A percentile compares a stretch with the other conserved stretches of the same genome.
phyloP scores from a whole-genome alignment of 2,888 invertebrate genomes.

The Asteroscopus sphinx region DNA sequence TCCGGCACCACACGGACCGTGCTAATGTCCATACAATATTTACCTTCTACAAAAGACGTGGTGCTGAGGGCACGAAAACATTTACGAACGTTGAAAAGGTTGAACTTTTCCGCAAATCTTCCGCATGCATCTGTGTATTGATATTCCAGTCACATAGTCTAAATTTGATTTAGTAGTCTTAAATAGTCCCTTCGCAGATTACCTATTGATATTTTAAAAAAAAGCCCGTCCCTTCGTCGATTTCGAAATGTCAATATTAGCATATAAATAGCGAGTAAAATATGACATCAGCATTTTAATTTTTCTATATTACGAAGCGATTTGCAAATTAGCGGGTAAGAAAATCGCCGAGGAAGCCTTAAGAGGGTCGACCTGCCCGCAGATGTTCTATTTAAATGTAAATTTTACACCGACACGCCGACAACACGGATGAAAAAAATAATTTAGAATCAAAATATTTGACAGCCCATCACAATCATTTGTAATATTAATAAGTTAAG shows the following conservation, averaged over 20 bases:
- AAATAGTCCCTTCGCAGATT: slow-evolving; percentile 75
- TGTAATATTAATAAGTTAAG: slow-evolving; percentile 49
- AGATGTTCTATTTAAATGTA: slow-evolving; percentile 90
- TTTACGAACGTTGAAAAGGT: no score
- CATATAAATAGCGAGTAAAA: slow-evolving; percentile 88
- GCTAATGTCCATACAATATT: no score
- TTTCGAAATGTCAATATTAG: slow-evolving; percentile 78
- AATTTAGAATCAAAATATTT: slow-evolving; percentile 83
- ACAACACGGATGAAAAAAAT: slow-evolving; percentile 85
- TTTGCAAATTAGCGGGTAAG: slow-evolving; percentile 90
- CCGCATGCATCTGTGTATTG: slow-evolving; percentile 48
- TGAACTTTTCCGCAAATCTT: no score
- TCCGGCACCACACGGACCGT: no score
- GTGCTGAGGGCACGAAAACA: no score
- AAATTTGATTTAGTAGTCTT: slow-evolving; percentile 66
- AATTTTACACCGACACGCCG: slow-evolving; percentile 83
- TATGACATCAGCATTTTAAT: slow-evolving; percentile 90
- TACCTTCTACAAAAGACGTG: no score
- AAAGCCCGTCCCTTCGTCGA: slow-evolving; percentile 73
- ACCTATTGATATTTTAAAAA: slow-evolving; percentile 88
- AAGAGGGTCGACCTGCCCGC: slow-evolving; percentile 85
- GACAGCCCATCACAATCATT: slow-evolving; percentile 70
- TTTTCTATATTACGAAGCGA: slow-evolving; percentile 88
- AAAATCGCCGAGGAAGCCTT: slow-evolving; percentile 84
- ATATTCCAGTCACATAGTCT: slow-evolving; percentile 70